Conservation (phyloP, 2,113 vertebrate genomes). For the Aldabrachelys gigantea region DNA sequence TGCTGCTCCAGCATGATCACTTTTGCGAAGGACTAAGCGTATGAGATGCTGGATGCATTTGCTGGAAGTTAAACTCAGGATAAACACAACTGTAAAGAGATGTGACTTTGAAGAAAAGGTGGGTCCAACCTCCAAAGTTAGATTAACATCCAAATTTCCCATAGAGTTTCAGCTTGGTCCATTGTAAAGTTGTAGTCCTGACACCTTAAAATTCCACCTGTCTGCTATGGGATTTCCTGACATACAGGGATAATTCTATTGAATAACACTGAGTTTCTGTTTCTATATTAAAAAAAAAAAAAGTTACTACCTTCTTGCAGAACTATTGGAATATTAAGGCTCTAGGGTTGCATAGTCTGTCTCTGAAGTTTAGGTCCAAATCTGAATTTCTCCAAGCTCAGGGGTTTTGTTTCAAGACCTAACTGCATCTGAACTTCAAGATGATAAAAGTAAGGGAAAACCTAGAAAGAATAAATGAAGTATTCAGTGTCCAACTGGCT, state of each 20-base stretch:
- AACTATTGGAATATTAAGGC: not conserved
- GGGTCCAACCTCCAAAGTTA: not conserved
- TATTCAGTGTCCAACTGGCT: not conserved
- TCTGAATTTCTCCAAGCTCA: not conserved
- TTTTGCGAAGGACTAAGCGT: not conserved
- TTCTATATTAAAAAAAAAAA: not conserved
- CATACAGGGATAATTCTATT: not conserved
- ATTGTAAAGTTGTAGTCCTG: not conserved
- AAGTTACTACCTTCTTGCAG: not conserved
- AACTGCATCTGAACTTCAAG: accelerated
- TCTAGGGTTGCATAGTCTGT: not conserved
- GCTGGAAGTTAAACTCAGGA: not conserved
- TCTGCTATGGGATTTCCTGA: not conserved
- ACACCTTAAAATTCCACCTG: not conserved
- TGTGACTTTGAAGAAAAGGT: not conserved
- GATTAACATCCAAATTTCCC: not conserved
- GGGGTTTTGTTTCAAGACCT: not conserved
- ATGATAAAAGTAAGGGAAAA: not conserved
- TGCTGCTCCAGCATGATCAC: not conserved
- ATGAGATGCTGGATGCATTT: not conserved
- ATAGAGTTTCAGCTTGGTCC: not conserved
- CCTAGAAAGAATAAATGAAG: not conserved
- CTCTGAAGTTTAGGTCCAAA: not conserved
- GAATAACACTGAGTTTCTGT: not conserved
- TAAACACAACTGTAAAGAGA: constrained; percentile 11